Percentiles rank a stretch among this genome's conserved stretches.
phyloP scores from a whole-genome alignment of 2,797 vertebrate species.

The Oreochromis grahami region DNA sequence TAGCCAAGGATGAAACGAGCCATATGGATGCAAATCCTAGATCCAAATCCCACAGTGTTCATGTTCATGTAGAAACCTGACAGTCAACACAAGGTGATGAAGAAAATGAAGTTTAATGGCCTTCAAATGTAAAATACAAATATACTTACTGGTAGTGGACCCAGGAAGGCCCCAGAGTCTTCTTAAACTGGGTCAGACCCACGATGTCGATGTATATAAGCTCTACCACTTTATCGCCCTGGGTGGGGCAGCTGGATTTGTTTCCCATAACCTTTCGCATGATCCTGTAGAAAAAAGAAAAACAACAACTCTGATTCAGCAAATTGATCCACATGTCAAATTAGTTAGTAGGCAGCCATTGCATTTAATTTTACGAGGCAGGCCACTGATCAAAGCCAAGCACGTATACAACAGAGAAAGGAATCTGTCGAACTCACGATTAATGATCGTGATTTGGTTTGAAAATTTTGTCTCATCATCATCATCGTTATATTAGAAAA shows the following conservation, averaged over 20 bases:
- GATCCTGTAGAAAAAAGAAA: slow-evolving; percentile 76
- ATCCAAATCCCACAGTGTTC: background rate
- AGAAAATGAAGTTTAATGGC: background rate
- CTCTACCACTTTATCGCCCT: slow-evolving; percentile 95
- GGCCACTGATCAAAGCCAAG: background rate
- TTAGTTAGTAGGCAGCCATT: background rate
- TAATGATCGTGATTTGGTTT: background rate
- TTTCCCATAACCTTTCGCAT: slow-evolving; percentile 99
- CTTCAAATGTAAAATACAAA: background rate
- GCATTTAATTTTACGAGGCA: background rate
- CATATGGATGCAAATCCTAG: background rate
- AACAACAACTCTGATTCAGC: background rate
- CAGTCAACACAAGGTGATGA: background rate
- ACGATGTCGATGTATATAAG: slow-evolving; percentile 99
- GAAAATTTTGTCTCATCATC: background rate
- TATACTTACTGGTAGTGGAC: slow-evolving; percentile 97
- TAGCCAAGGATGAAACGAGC: background rate
- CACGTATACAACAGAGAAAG: background rate
- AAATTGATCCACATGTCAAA: background rate
- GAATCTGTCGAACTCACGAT: background rate
- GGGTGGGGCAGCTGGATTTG: slow-evolving; percentile 95
- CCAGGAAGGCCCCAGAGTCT: slow-evolving; percentile 96
- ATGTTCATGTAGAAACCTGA: background rate
- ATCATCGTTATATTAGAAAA: background rate
- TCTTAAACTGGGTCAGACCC: slow-evolving; percentile 96